Evolutionary conservation across 2,888 invertebrate genomes (phyloP), one percentile per base, ranked within the genome.

Genomic region (Pharmacophagus antenor): DNA sequence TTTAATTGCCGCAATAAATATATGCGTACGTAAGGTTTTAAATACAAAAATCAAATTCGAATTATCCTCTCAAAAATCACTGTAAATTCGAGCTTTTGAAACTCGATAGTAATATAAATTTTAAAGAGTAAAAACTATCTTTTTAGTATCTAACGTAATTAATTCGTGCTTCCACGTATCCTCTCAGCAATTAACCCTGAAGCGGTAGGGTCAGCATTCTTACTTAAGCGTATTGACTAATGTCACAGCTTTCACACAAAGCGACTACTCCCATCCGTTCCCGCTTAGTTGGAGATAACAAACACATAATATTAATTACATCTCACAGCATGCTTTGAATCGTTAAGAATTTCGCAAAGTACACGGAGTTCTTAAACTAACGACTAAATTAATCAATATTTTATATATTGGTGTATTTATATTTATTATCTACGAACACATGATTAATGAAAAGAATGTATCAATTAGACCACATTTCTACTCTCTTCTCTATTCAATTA

Each of bases 231-330:
- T 44, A 57, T 25, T 50, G 49, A 57, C 42, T 57, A 57, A 57
- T 57, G 56, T 50, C 50, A 23, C 41, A 49, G 42, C 56, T 57
- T 57, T 57, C 56, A 50, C 44, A 50, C 44, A 57, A 47, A 47
- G 22, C 47, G 22, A 47, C 46, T 54, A 20, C 37, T 55, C 42
- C 17, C 55, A 37, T 31, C 27, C 22, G 47, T 47, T 47, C 31
- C 6, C 47, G 27, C 25, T 54, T 31, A 27, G 27, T 12, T 42
- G 44, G 18, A 23, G 58, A 58, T 58, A 42, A 53, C 27, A 15
- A 27, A 21, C 17, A 49, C 17, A 48, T 42, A 42, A 17, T 42
- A 42, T 42, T 42, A 6, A 42, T 4, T 10, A 31, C 31, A 0
- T 31, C 10, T 31, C 12, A 31, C 15, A 31, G 31, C 15, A 10